These are phyloP conservation scores for Cephus pulcher DNA, from an alignment of 2,888 invertebrate genomes.

Conservation along the genomic window DNA sequence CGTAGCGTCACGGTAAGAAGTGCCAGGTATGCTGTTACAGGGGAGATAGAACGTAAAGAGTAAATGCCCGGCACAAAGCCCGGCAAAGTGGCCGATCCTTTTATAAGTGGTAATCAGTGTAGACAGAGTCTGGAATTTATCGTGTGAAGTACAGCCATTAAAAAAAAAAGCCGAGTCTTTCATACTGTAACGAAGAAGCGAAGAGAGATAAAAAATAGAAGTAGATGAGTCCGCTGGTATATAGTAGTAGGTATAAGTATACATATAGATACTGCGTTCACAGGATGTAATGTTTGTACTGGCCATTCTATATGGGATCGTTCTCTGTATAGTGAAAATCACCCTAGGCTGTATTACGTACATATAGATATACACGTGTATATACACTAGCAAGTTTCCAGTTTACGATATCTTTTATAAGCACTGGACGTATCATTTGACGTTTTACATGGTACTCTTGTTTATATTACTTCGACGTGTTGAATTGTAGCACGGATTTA, in stretches of 20 bases:
- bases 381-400: neutral
- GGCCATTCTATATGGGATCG: conserved; percentile 23
- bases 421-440: neutral
- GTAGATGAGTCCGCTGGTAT: neutral
- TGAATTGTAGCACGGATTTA: neutral
- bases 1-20: neutral
- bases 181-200: neutral
- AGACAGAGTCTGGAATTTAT: neutral
- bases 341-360: too few relatives aligned
- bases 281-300: conserved; percentile 26
- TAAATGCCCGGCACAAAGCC: neutral
- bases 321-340: too few relatives aligned
- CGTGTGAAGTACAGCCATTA: neutral
- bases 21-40: neutral
- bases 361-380: too few relatives aligned
- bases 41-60: neutral
- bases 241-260: neutral
- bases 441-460: neutral
- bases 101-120: neutral
- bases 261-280: neutral
- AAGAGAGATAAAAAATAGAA: neutral
- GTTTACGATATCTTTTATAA: neutral
- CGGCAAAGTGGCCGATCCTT: neutral
- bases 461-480: too few relatives aligned
- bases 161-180: neutral